Conservation (phyloP, 2,113 vertebrate species). For the Elephantulus edwardii region DNA sequence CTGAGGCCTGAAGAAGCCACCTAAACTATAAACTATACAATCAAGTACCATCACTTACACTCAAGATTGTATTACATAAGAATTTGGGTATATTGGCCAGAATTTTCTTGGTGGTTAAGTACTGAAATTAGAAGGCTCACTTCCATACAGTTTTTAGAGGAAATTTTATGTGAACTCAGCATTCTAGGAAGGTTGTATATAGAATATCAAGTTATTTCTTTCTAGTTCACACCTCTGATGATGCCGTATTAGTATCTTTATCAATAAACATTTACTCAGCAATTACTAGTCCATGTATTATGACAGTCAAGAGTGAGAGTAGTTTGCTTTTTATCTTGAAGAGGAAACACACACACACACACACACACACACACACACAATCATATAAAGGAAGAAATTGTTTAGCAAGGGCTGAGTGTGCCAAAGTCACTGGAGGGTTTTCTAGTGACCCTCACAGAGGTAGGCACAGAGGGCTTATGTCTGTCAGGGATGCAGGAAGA, state of each 20-base stretch:
- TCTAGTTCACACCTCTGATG: background rate
- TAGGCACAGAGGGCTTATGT: background rate
- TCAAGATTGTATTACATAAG: background rate
- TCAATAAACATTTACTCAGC: slow-evolving; percentile 15
- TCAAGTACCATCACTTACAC: background rate
- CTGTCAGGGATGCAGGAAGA: background rate
- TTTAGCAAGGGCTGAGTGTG: background rate
- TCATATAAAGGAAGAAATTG: background rate
- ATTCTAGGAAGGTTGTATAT: background rate
- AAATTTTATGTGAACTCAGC: background rate
- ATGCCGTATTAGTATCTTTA: background rate
- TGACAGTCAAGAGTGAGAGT: background rate
- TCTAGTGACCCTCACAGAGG: background rate
- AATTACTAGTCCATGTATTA: background rate
- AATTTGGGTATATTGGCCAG: background rate
- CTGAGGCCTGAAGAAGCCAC: slow-evolving; percentile 27
- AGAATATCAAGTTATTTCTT: background rate
- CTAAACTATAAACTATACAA: background rate
- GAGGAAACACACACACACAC: background rate
- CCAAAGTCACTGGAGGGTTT: background rate
- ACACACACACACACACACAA: background rate
- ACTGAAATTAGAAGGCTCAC: background rate
- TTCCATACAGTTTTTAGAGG: background rate
- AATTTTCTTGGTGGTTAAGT: background rate
- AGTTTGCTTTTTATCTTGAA: background rate